These are phyloP conservation scores for Lampris megalopsis DNA, from an alignment of 2,113 vertebrate species.

Conservation along the genomic window DNA sequence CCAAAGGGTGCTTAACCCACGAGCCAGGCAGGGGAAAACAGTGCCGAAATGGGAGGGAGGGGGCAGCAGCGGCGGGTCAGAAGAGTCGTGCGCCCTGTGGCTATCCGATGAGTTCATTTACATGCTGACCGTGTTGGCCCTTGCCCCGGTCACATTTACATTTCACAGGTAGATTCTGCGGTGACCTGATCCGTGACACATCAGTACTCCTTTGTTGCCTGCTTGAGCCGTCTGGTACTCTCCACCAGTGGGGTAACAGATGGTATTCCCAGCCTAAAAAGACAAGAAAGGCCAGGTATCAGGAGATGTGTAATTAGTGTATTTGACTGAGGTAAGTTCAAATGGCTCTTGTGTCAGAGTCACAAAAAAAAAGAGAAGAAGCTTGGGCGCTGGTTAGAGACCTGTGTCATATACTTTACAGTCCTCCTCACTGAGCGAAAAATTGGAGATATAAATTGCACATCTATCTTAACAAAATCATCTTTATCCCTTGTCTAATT, in stretches of 20 bases:
- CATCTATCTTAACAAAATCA: conserved; percentile 9
- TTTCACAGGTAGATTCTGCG: conserved; percentile 63
- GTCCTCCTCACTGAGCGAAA: not conserved
- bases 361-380: not conserved
- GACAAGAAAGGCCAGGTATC: conserved; percentile 40
- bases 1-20: conserved; percentile 2
- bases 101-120: conserved; percentile 51
- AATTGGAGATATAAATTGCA: not conserved
- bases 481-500: not conserved
- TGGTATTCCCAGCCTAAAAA: conserved; percentile 35
- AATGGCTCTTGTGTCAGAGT: not conserved
- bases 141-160: conserved; percentile 64
- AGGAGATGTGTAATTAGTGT: conserved; percentile 56
- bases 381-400: conserved; percentile 6
- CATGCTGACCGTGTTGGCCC: conserved; percentile 53
- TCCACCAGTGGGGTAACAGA: conserved; percentile 47
- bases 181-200: conserved; percentile 56
- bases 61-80: conserved; percentile 43
- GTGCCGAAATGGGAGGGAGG: conserved; percentile 5
- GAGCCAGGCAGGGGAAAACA: not conserved
- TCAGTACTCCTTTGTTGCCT: conserved; percentile 56
- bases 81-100: conserved; percentile 16
- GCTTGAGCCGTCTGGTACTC: conserved; percentile 52
- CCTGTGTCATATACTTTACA: conserved; percentile 1
- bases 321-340: conserved; percentile 29